Evolutionary conservation across 2,797 vertebrate species (phyloP).

Genomic region (Anniella stebbinsi): DNA sequence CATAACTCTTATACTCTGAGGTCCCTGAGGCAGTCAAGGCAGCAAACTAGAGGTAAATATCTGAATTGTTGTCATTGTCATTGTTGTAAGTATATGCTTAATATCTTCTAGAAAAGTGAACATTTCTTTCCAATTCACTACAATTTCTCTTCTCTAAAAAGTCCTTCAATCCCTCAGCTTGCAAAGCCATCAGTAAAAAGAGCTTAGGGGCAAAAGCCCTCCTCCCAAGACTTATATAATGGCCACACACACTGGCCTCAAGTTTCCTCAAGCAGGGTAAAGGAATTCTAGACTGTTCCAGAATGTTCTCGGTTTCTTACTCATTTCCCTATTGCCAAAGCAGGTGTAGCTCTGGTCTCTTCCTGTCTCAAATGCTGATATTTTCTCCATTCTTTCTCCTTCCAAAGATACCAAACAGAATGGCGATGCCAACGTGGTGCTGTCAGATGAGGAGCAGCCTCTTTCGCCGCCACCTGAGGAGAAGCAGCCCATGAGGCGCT

Average conservation of each 20-base stretch:
- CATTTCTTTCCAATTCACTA: not conserved
- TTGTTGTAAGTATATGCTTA: not conserved
- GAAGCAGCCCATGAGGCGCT: slow-evolving; percentile 84
- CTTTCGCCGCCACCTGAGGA: slow-evolving; percentile 86
- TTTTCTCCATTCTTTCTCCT: not conserved
- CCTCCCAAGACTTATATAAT: not conserved
- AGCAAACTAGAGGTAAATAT: not conserved
- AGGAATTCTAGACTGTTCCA: not conserved
- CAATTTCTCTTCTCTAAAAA: not conserved
- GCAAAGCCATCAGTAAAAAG: not conserved
- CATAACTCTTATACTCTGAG: not conserved
- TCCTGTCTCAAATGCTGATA: not conserved
- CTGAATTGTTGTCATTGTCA: no score
- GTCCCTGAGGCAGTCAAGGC: not conserved
- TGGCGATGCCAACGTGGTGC: slow-evolving; percentile 89
- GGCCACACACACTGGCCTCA: not conserved
- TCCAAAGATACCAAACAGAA: slow-evolving; percentile 95
- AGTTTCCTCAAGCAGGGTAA: not conserved
- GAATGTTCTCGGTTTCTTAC: not conserved
- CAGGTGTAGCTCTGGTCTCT: not conserved
- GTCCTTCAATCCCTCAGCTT: not conserved
- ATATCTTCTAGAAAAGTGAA: not conserved
- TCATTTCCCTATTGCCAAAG: not conserved
- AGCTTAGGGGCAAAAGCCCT: not conserved
- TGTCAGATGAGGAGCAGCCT: slow-evolving; percentile 92